These are phyloP conservation scores for Cyprinus carpio DNA, from an alignment of 2,113 vertebrate species.

Conservation along the genomic window DNA sequence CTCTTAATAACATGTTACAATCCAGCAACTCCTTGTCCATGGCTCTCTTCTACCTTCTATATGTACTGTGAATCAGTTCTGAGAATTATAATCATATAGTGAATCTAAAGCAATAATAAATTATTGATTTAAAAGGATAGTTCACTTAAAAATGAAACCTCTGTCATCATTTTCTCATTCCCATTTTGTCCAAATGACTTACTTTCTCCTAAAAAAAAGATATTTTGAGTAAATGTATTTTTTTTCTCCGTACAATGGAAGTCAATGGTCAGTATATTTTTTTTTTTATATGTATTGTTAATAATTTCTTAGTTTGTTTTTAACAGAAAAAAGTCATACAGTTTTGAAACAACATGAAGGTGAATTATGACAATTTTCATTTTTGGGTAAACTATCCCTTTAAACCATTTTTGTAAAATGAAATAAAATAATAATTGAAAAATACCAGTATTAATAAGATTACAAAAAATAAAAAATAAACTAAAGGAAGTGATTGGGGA, in stretches of 20 bases:
- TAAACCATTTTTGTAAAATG: background rate
- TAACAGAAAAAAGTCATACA: background rate
- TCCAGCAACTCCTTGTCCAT: background rate
- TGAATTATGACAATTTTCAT: no score
- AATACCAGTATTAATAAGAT: no score
- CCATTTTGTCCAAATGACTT: background rate
- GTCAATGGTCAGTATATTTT: no score
- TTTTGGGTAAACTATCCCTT: no score
- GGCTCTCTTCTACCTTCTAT: background rate
- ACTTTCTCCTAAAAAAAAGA: background rate
- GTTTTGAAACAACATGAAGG: background rate
- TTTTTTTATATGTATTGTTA: no score
- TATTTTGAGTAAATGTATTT: no score
- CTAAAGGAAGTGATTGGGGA: background rate
- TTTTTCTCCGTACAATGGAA: no score
- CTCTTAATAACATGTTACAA: background rate
- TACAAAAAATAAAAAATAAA: no score
- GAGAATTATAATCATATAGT: background rate
- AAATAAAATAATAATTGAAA: background rate
- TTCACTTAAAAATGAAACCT: background rate
- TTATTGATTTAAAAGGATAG: background rate
- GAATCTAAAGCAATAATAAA: background rate
- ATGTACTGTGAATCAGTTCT: constrained; percentile 69
- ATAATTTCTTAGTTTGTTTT: no score
- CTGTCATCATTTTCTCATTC: background rate